These are phyloP conservation scores for Eupithecia vulgata DNA, from an alignment of 2,888 invertebrate species.

Conservation along the genomic window DNA sequence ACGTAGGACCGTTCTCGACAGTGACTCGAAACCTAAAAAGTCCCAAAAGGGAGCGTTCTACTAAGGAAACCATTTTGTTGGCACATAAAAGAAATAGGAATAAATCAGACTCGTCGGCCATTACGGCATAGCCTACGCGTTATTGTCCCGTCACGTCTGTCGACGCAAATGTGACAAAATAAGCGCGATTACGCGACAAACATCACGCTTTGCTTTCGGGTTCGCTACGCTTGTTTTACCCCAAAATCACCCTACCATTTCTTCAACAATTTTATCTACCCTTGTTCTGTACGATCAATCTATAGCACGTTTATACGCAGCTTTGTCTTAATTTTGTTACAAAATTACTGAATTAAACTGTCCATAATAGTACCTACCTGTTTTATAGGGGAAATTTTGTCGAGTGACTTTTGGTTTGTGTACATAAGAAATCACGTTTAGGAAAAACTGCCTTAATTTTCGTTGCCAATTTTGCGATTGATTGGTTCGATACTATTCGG, in stretches of 20 bases:
- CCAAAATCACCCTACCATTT: conserved; percentile 22
- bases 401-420: background rate
- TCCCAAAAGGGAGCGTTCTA: conserved; percentile 66
- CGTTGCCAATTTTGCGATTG: background rate
- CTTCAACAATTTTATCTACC: conserved; percentile 14
- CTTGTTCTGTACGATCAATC: background rate
- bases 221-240: conserved; percentile 28
- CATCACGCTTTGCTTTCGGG: conserved; percentile 55
- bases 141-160: conserved; percentile 78
- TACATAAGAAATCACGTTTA: background rate
- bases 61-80: conserved; percentile 74
- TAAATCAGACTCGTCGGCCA: conserved; percentile 78
- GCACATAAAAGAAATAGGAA: conserved; percentile 80
- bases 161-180: conserved; percentile 76
- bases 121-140: conserved; percentile 70
- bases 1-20: conserved; percentile 54
- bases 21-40: conserved; percentile 55
- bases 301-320: background rate
- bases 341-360: no score
- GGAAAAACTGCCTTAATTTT: background rate
- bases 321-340: background rate
- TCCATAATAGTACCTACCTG: no score
- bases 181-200: conserved; percentile 71
- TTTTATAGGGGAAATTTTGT: background rate
- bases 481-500: conserved; percentile 25